Conservation (phyloP, 1,140 invertebrate species). For the Drosophila bocki region DNA sequence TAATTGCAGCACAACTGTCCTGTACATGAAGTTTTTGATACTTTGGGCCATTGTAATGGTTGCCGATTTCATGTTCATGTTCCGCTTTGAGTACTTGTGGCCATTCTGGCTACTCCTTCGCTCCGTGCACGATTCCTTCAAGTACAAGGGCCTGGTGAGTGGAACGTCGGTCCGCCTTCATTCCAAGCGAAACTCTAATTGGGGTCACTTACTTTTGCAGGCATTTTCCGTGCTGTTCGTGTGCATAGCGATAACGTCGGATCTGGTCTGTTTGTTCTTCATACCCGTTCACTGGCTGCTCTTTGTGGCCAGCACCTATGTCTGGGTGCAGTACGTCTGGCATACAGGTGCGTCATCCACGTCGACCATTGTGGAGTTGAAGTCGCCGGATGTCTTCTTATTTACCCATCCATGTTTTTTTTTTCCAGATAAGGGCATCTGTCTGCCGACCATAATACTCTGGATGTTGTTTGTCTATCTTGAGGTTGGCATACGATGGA, state of each 20-base stretch:
- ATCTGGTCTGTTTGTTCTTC: constrained; percentile 99
- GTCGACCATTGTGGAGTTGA: background rate
- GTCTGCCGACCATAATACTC: constrained; percentile 96
- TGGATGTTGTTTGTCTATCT: constrained; percentile 98
- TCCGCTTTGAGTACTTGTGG: constrained; percentile 99
- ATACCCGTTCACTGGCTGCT: constrained; percentile 99
- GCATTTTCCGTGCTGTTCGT: constrained; percentile 99
- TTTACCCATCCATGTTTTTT: constrained; percentile 1
- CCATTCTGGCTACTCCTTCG: constrained; percentile 98
- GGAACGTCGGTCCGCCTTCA: background rate
- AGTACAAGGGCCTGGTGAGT: constrained; percentile 99
- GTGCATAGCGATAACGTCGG: constrained; percentile 98
- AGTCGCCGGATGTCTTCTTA: background rate
- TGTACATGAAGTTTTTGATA: constrained; percentile 98
- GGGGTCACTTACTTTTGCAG: constrained; percentile 88
- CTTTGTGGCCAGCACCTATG: constrained; percentile 99
- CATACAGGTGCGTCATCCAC: constrained; percentile 93
- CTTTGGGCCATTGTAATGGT: constrained; percentile 98
- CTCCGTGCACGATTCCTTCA: constrained; percentile 99
- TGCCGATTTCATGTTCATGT: constrained; percentile 98
- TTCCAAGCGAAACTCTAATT: constrained; percentile 12
- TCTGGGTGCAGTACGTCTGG: constrained; percentile 99
- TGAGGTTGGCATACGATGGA: constrained; percentile 95
- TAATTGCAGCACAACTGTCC: constrained; percentile 92
- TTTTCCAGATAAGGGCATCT: constrained; percentile 93